These are phyloP conservation scores for Mus minutoides DNA, from an alignment of 2,797 vertebrate species.

Conservation along the genomic window DNA sequence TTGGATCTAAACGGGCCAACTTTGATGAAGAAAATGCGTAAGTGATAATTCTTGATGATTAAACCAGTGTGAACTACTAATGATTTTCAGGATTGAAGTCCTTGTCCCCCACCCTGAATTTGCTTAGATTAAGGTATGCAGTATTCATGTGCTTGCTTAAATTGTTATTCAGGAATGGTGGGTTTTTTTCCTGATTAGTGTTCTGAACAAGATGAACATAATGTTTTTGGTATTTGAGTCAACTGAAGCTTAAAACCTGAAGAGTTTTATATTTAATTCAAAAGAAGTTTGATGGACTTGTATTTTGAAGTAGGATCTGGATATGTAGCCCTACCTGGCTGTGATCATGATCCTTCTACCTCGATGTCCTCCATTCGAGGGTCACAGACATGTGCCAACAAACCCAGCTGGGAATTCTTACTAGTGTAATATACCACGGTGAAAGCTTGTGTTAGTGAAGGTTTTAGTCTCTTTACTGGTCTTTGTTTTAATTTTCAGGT, in stretches of 20 bases:
- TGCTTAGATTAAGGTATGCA: constrained; percentile 23
- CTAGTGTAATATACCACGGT: not conserved
- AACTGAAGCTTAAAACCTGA: constrained; percentile 10
- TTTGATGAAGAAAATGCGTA: constrained; percentile 99
- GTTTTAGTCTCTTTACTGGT: not conserved
- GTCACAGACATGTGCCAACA: not conserved
- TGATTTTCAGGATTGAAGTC: not conserved
- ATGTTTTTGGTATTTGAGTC: not conserved
- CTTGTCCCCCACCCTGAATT: not conserved
- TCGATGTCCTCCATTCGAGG: rapidly evolving
- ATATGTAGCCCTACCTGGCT: not conserved
- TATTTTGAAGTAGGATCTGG: not conserved
- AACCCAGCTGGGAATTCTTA: not conserved
- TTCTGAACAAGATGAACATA: not conserved
- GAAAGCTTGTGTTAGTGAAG: constrained; percentile 47
- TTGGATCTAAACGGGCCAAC: constrained; percentile 97
- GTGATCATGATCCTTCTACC: not conserved
- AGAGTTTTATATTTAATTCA: constrained; percentile 40
- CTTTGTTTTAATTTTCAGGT: constrained; percentile 86
- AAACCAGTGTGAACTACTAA: constrained; percentile 43
- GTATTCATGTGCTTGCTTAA: not conserved
- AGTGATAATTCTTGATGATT: constrained; percentile 83
- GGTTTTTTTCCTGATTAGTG: not conserved
- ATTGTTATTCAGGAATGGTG: not conserved
- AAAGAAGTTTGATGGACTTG: constrained; percentile 8